phyloP scores from a whole-genome alignment of 2,888 invertebrate species.

The Lepeophtheirus nordmannii region DNA sequence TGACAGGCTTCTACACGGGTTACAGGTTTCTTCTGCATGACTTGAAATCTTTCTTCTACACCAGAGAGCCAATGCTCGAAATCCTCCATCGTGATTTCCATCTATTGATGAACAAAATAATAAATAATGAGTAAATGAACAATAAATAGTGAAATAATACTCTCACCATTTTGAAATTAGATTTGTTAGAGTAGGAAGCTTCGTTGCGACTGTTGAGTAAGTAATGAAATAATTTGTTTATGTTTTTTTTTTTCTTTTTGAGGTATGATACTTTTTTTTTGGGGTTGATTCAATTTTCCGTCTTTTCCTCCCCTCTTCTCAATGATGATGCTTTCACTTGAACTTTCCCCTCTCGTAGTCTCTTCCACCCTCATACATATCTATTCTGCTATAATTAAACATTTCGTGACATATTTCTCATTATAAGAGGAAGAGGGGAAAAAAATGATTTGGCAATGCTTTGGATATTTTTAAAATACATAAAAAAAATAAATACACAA shows the following conservation, averaged over 20 bases:
- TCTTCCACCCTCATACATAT: not conserved
- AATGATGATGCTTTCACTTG: not conserved
- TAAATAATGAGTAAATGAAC: not conserved
- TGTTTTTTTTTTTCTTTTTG: too few species aligned
- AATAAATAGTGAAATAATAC: not conserved
- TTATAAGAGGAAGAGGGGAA: not conserved
- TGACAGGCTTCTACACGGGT: conserved; percentile 21
- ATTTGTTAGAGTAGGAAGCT: too few species aligned
- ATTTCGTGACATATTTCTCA: not conserved
- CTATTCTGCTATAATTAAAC: not conserved
- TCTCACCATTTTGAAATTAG: not conserved
- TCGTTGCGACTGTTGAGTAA: too few species aligned
- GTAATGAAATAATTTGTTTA: too few species aligned
- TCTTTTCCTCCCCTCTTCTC: not conserved
- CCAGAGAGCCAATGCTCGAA: conserved; percentile 7
- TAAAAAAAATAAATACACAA: too few species aligned
- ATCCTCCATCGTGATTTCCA: conserved; percentile 3
- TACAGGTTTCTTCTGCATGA: conserved; percentile 9
- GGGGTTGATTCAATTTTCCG: not conserved
- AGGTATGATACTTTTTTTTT: not conserved
- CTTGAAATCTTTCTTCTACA: not conserved
- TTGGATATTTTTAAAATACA: too few species aligned
- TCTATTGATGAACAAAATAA: not conserved
- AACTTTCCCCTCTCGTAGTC: not conserved
- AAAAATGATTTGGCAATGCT: too few species aligned